Evolutionary conservation across 2,113 vertebrate species (phyloP), one percentile per base, ranked within the genome.

Genomic region (Puffinus mauretanicus): DNA sequence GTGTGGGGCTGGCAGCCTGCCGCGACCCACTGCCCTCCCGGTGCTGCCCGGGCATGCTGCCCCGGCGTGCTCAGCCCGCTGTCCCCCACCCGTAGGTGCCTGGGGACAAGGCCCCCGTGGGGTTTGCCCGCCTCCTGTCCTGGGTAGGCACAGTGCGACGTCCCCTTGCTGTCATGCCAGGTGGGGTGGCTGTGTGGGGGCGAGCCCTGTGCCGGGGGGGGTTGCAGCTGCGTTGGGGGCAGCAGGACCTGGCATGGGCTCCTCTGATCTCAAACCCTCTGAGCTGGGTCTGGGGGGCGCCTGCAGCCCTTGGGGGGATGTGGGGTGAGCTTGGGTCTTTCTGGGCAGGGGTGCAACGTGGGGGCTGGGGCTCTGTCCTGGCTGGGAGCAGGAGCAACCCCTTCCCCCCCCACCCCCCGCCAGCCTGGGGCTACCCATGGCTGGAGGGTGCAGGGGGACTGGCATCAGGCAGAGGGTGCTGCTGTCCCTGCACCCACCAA

Each of bases 1-100:
- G 30, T 46, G 79, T 86, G 91, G 93, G 93, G 58, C 62, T 95
- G 91, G 90, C 92, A 78, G 73, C 70, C 47, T 89, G 84, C 90
- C 84, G 65, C 1, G 3, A 64, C 80, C 89, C 80, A 14, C 76
- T 93, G 93, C 58, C 94, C 93, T 90, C 52, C 66, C 7, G 0
- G 25, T 61, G 72, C 54, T 12, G 7, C 79, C 75, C 1, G 2
- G 77, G 44, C 46, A 62, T 0, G 1, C 87, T 89, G 86, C 36
- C 64, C 38, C 2, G 11, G 69, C 24, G 11, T 1, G 0, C 55
- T 73, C 46, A 62, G 27, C 49, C 36, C 1, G 0, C 89, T 65
- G 54, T 24, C 51, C 49, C 62, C 32, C 42, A 64, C 61, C 32
- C 5, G 0, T 75, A 70, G 60, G 78, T 12, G 19, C 64, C 5